Percentiles rank a stretch among this genome's conserved stretches.
phyloP scores from a whole-genome alignment of 2,113 vertebrate genomes.

The Crotalus helleri region DNA sequence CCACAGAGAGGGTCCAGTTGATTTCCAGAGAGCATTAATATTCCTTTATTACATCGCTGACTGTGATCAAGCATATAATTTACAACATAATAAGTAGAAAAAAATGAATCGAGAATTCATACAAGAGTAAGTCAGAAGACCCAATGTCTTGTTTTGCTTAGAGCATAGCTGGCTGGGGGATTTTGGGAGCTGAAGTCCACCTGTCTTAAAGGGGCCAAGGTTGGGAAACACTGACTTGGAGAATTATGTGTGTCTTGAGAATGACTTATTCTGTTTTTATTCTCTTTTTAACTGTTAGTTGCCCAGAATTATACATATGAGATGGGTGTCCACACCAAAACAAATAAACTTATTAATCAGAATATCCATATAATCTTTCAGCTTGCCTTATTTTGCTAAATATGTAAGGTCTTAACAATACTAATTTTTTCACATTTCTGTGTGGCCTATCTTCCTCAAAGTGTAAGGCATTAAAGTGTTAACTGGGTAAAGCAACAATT shows the following conservation, averaged over 20 bases:
- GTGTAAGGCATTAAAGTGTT: neutral
- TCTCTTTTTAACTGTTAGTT: neutral
- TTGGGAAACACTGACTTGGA: neutral
- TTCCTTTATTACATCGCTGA: neutral
- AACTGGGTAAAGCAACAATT: neutral
- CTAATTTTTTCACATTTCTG: neutral
- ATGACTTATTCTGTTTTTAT: neutral
- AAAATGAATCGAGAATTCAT: neutral
- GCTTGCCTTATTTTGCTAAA: neutral
- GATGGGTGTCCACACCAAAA: neutral
- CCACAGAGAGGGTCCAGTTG: neutral
- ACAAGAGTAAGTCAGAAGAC: neutral
- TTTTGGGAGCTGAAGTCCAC: no score
- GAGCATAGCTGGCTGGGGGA: no score
- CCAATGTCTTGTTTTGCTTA: neutral
- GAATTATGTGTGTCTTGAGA: neutral
- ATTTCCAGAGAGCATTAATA: neutral
- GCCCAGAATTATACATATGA: neutral
- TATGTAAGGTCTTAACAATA: no score
- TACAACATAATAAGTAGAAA: neutral
- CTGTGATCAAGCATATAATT: neutral
- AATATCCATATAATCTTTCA: neutral
- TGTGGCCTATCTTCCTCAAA: neutral
- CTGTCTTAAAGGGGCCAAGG: no score
- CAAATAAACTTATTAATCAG: neutral